Base-by-base conservation (phyloP, 92 coral and sea anemone species). In the Anthopleura xanthogrammica region DNA sequence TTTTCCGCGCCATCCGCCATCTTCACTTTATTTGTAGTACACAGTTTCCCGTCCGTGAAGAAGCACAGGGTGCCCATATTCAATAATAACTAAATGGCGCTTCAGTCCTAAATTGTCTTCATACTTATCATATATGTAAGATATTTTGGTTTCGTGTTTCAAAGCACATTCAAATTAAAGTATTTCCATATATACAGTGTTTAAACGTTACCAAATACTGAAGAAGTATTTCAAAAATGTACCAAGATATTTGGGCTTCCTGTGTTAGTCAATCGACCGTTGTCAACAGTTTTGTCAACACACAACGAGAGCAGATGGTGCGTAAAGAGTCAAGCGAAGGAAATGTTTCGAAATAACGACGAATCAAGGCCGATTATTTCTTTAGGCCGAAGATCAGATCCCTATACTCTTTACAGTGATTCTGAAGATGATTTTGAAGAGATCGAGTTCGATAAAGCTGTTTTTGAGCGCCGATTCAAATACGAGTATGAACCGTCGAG, bases 1-100 rank as follows among this genome's bases (percentile, higher is more conserved):
- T 77, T 83, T 83, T 83, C 80, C 86, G 86, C 86, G 86, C 86
- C 86, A 83, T 83, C 86, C 84, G 84, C 84, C 84, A 81, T 81
- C 74, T 68, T 68, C 20, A 68, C 39, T 29, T 68, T 68, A 70
- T 81, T 81, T 81, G 84, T 81, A 24, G 64, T 81, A 39, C 78
- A 46, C 77, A 81, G 84, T 81, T 39, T 60, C 77, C 70, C 29
- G 70, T 62, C 70, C 70, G 70, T 5, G 70, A 20, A 6, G 14
- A n/a, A 11, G 29, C 70, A 62, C 70, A 62, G 70, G 70, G 70
- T 20, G 12, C 70, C 70, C 70, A 62, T 23, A 8, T 12, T 14
- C 14, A 12, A 12, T 0, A 54, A 54, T 54, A 54, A 11, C 2
- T 54, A 9, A 14, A 14, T 8, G 14, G 14, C 58, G 7, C 11